Conservation (phyloP, 2,113 vertebrate genomes). For the Hippoglossus stenolepis region DNA sequence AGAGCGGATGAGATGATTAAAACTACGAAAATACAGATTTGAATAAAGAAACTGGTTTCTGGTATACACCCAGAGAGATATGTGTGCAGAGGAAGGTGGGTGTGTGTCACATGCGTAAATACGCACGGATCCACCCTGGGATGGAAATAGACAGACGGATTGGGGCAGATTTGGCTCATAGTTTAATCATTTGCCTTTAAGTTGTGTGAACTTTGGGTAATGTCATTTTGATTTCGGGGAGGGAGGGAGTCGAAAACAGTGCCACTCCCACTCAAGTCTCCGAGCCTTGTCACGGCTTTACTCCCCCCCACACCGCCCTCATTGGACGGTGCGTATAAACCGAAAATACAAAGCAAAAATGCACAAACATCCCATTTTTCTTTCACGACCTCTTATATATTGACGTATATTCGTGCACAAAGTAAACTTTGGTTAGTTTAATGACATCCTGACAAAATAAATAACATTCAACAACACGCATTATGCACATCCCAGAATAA, state of each 20-base stretch:
- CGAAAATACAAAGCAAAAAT: slow-evolving; percentile 36
- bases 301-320: slow-evolving; percentile 29
- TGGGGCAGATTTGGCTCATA: background rate
- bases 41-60: background rate
- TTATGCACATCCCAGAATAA: slow-evolving; percentile 1
- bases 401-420: background rate
- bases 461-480: background rate
- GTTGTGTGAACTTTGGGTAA: slow-evolving; percentile 65
- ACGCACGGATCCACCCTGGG: slow-evolving; percentile 33
- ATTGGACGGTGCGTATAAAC: slow-evolving; percentile 19
- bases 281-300: slow-evolving; percentile 66
- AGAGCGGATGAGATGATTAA: slow-evolving; percentile 4
- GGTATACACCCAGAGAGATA: background rate
- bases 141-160: background rate
- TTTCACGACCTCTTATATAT: background rate
- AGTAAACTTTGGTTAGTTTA: slow-evolving; percentile 1
- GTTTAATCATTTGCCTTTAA: slow-evolving; percentile 24
- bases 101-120: slow-evolving; percentile 11
- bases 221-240: slow-evolving; percentile 48
- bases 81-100: background rate
- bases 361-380: background rate
- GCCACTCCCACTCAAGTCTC: slow-evolving; percentile 76
- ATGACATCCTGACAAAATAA: background rate
- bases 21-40: slow-evolving; percentile 6
- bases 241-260: slow-evolving; percentile 51